Conservation (phyloP, 1,140 invertebrate genomes). For the Stegodyphus dumicola region DNA sequence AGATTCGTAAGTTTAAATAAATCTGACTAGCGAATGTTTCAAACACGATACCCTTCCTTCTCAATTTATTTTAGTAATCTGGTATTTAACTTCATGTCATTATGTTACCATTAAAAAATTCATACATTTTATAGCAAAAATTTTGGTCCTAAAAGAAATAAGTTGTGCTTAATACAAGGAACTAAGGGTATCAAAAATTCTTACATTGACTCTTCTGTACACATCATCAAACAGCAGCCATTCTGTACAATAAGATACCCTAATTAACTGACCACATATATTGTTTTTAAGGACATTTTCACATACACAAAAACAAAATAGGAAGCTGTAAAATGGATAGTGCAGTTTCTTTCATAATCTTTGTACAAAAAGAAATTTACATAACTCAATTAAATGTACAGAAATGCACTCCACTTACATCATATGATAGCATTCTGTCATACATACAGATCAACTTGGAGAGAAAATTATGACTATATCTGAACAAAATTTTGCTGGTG, state of each 20-base stretch:
- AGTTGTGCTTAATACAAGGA: slow-evolving; percentile 39
- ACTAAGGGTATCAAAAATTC: slow-evolving; percentile 38
- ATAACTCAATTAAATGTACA: slow-evolving; percentile 48
- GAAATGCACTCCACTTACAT: slow-evolving; percentile 42
- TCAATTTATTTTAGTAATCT: not conserved
- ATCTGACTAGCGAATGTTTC: slow-evolving; percentile 21
- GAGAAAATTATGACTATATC: slow-evolving; percentile 30
- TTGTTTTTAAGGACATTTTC: slow-evolving; percentile 34
- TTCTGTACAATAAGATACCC: slow-evolving; percentile 48
- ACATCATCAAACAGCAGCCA: slow-evolving; percentile 48
- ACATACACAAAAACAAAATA: slow-evolving; percentile 50
- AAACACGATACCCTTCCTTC: slow-evolving; percentile 16
- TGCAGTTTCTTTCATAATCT: slow-evolving; percentile 45
- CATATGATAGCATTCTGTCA: slow-evolving; percentile 23
- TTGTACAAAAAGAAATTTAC: slow-evolving; percentile 59
- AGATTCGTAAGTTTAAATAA: slow-evolving; percentile 39
- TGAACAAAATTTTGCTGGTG: slow-evolving; percentile 38
- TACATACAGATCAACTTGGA: slow-evolving; percentile 44
- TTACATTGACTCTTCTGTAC: slow-evolving; percentile 36
- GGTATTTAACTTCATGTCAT: not conserved
- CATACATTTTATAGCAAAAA: slow-evolving; percentile 35
- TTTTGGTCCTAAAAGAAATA: slow-evolving; percentile 13
- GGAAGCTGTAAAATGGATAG: slow-evolving; percentile 56
- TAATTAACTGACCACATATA: slow-evolving; percentile 24
- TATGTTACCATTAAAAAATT: slow-evolving; percentile 45